These are phyloP conservation scores for Hirtodrosophila cameraria DNA, from an alignment of 2,888 invertebrate genomes.

Conservation along the genomic window DNA sequence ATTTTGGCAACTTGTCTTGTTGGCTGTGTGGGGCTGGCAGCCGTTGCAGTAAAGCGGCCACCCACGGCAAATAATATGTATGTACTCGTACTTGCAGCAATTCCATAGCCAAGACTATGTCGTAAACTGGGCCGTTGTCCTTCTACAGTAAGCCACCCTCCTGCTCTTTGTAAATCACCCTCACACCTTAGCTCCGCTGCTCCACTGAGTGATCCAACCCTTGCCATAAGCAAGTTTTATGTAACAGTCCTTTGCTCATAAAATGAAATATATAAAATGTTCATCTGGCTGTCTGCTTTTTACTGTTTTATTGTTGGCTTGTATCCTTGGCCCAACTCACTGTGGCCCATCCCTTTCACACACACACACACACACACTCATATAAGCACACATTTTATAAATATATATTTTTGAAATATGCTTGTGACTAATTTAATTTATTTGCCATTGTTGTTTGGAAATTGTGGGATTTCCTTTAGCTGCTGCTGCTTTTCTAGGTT, in stretches of 20 bases:
- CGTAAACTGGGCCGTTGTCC: slow-evolving; percentile 50
- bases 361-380: slow-evolving; percentile 18
- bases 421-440: slow-evolving; percentile 78
- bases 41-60: slow-evolving; percentile 34
- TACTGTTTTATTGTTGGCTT: slow-evolving; percentile 56
- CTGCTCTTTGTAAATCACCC: not conserved
- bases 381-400: slow-evolving; percentile 31
- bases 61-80: slow-evolving; percentile 32
- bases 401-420: slow-evolving; percentile 70
- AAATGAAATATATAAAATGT: slow-evolving; percentile 65
- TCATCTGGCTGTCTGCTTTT: slow-evolving; percentile 29
- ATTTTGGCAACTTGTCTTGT: slow-evolving; percentile 46
- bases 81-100: slow-evolving; percentile 33
- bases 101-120: slow-evolving; percentile 38
- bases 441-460: slow-evolving; percentile 72
- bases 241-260: slow-evolving; percentile 64
- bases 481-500: slow-evolving; percentile 52
- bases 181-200: not conserved
- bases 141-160: not conserved
- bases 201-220: slow-evolving; percentile 39
- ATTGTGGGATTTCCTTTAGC: slow-evolving; percentile 72
- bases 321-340: slow-evolving; percentile 63
- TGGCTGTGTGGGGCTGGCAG: not conserved
- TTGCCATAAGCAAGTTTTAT: slow-evolving; percentile 66
- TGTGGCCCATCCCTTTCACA: slow-evolving; percentile 6